Conservation (phyloP, 2,888 invertebrate species). For the Phania funesta region DNA sequence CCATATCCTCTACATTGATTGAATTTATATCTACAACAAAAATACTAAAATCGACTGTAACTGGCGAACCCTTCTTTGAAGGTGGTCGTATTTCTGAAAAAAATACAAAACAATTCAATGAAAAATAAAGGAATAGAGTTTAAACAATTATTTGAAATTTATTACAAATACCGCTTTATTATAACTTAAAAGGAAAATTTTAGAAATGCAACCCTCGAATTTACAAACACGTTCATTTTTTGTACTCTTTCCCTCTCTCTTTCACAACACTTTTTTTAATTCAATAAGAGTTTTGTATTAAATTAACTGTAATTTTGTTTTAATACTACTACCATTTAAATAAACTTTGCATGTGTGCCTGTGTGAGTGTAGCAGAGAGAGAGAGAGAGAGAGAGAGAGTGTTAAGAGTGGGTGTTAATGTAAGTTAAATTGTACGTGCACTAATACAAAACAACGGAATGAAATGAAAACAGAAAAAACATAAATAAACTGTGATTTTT, state of each 20-base stretch:
- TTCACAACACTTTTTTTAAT: constrained; percentile 11
- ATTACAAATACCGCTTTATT: no score
- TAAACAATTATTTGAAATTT: no score
- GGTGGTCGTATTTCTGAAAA: constrained; percentile 88
- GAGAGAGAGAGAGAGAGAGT: neutral
- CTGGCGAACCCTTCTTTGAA: constrained; percentile 86
- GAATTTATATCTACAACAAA: constrained; percentile 93
- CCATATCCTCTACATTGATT: constrained; percentile 94
- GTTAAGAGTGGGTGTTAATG: constrained; percentile 8
- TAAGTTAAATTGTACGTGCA: constrained; percentile 32
- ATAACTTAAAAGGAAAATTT: constrained; percentile 31
- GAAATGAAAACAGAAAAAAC: neutral
- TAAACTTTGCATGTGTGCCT: neutral
- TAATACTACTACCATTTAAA: constrained; percentile 8
- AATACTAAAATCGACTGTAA: constrained; percentile 89
- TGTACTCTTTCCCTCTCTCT: neutral
- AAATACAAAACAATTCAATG: constrained; percentile 26
- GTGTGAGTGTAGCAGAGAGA: neutral
- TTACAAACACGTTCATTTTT: constrained; percentile 17
- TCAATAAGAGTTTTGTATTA: constrained; percentile 57
- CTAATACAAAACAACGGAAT: constrained; percentile 15
- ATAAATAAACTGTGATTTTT: constrained; percentile 47
- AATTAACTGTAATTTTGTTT: constrained; percentile 6
- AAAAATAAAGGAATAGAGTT: neutral
- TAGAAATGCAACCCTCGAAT: constrained; percentile 54